Conservation (phyloP, 2,113 vertebrate genomes). For the Scophthalmus maximus region DNA sequence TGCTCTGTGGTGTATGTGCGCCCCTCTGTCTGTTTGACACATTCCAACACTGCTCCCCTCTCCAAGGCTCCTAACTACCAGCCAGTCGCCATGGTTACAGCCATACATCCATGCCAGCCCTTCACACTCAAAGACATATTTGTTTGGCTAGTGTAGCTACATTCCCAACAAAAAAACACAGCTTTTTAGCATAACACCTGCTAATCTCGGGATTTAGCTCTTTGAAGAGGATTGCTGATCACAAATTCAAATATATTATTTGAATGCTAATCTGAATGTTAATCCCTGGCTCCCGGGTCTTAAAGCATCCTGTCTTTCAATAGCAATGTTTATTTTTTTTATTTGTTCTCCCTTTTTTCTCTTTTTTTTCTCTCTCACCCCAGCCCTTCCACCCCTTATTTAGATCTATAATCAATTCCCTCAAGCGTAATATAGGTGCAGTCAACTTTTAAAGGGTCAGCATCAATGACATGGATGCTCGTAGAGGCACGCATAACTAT, state of each 20-base stretch:
- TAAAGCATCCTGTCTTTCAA: constrained; percentile 86
- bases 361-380: constrained; percentile 72
- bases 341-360: constrained; percentile 75
- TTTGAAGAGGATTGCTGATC: constrained; percentile 87
- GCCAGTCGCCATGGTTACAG: constrained; percentile 89
- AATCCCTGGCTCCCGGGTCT: constrained; percentile 86
- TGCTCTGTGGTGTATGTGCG: constrained; percentile 70
- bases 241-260: constrained; percentile 93
- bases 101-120: constrained; percentile 89
- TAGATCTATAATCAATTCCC: constrained; percentile 39
- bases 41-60: constrained; percentile 81
- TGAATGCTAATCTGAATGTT: constrained; percentile 90
- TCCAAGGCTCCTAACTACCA: constrained; percentile 78
- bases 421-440: constrained; percentile 25
- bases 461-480: constrained; percentile 16
- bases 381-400: constrained; percentile 24
- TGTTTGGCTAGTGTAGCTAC: constrained; percentile 93
- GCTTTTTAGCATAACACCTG: constrained; percentile 91
- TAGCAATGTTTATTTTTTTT: constrained; percentile 84
- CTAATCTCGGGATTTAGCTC: constrained; percentile 86
- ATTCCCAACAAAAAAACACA: constrained; percentile 84
- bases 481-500: constrained; percentile 3
- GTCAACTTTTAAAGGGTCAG: constrained; percentile 40
- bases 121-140: constrained; percentile 95
- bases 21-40: constrained; percentile 80